Base-by-base conservation (phyloP, 2,888 invertebrate genomes). In the Drosophila dives region DNA sequence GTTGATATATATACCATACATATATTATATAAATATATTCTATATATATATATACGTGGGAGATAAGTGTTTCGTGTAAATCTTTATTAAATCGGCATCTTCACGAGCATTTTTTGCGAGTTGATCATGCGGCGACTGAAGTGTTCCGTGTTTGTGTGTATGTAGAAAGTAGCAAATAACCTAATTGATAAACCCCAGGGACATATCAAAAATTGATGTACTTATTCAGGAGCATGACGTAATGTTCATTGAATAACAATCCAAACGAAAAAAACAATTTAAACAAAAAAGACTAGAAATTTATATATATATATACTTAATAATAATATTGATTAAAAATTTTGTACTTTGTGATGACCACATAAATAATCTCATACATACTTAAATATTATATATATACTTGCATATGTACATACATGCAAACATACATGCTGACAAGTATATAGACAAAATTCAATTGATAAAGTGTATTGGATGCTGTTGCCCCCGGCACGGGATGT, bases 81-180 rank as follows among this genome's bases (percentile, higher is more conserved):
- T 64, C 59, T 49, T 64, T 54, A 34, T 48, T 51, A 71, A 48
- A 70, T 66, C 65, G 36, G 26, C 32, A 54, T 38, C 56, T 62
- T 61, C 45, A 42, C 53, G 50, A 48, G 33, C 26, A 42, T 45
- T 42, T 55, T 69, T 42, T 53, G 40, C 40, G 33, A 53, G 60
- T 63, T 61, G 69, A 84, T 74, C 72, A 86, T 86, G 86, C 77
- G 83, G 80, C 89, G 88, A 72, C 81, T 91, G 55, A 91, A 91
- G 89, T 91, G 91, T 81, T 91, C 91, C 81, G 91, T 92, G 86
- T 89, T 92, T 88, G 86, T 92, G 86, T 92, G 92, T 92, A 92
- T 77, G 92, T 92, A 81, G 70, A 81, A 69, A 75, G 77, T 72
- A 63, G 73, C 59, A 66, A 81, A 78, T 77, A 80, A 83, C 77